Evolutionary conservation across 2,888 invertebrate species (phyloP).

Genomic region (Chaetoderma sp.): DNA sequence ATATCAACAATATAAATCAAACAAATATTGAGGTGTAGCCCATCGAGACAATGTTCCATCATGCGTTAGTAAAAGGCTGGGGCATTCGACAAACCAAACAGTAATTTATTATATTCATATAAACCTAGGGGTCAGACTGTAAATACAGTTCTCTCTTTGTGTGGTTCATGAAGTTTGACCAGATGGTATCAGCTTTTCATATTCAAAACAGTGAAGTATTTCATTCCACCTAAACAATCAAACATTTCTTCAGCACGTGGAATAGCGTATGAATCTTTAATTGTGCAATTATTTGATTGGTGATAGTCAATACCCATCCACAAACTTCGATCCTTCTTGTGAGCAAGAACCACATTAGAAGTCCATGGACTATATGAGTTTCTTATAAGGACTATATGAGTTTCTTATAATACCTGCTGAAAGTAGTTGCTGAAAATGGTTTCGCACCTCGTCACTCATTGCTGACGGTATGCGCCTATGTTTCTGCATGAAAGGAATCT

Average conservation of each 20-base stretch:
- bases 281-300: conserved; percentile 28
- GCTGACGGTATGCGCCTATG: conserved; percentile 32
- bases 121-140: conserved; percentile 33
- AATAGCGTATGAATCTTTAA: conserved; percentile 35
- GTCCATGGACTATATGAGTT: no score
- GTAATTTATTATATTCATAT: conserved; percentile 31
- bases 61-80: conserved; percentile 33
- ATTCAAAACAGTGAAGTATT: conserved; percentile 25
- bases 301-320: conserved; percentile 34
- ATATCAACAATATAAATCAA: conserved; percentile 38
- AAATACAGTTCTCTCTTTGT: conserved; percentile 34
- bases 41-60: conserved; percentile 30
- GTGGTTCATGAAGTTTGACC: conserved; percentile 28
- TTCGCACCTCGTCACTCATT: conserved; percentile 35
- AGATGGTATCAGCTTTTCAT: conserved; percentile 29
- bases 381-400: no score
- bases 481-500: conserved; percentile 32
- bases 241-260: conserved; percentile 35
- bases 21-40: conserved; percentile 28
- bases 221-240: conserved; percentile 24
- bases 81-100: conserved; percentile 30
- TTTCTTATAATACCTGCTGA: conserved; percentile 30
- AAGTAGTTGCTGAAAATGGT: conserved; percentile 36
- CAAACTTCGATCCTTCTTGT: conserved; percentile 31
- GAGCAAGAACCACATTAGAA: conserved; percentile 30